Conservation (phyloP, 2,797 vertebrate genomes). For the Spinibarbus caldwelli region DNA sequence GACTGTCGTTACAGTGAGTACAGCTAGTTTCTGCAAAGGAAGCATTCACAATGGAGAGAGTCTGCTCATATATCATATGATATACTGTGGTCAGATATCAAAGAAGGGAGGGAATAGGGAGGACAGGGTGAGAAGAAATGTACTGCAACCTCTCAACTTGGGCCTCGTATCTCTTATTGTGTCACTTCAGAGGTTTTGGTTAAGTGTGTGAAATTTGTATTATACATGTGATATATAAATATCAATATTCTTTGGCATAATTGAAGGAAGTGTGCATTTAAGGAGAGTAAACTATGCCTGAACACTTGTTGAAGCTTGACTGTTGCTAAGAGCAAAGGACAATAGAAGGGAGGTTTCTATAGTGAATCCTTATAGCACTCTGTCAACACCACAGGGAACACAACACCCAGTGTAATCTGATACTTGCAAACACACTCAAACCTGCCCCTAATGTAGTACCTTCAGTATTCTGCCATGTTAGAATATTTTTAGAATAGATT, state of each 20-base stretch:
- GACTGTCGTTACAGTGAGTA: slow-evolving; percentile 46
- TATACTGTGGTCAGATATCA: slow-evolving; percentile 41
- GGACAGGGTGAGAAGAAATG: slow-evolving; percentile 41
- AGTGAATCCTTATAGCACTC: slow-evolving; percentile 55
- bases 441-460: background rate
- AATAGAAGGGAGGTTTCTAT: slow-evolving; percentile 59
- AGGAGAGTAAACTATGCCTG: slow-evolving; percentile 45
- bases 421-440: slow-evolving; percentile 12
- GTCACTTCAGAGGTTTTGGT: slow-evolving; percentile 3
- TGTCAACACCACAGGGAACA: slow-evolving; percentile 55
- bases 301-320: slow-evolving; percentile 64
- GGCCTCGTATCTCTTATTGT: background rate
- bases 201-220: slow-evolving; percentile 15
- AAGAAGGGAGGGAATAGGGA: slow-evolving; percentile 39
- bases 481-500: background rate
- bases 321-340: slow-evolving; percentile 61
- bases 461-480: slow-evolving; percentile 27
- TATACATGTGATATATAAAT: background rate
- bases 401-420: slow-evolving; percentile 52
- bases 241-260: slow-evolving; percentile 13
- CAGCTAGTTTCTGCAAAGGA: slow-evolving; percentile 29
- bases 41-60: slow-evolving; percentile 29
- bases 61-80: slow-evolving; percentile 45
- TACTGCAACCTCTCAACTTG: background rate
- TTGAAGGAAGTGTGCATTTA: background rate